These are phyloP conservation scores for Halcyon malimbica DNA, from an alignment of 2,113 vertebrate genomes.

Conservation along the genomic window DNA sequence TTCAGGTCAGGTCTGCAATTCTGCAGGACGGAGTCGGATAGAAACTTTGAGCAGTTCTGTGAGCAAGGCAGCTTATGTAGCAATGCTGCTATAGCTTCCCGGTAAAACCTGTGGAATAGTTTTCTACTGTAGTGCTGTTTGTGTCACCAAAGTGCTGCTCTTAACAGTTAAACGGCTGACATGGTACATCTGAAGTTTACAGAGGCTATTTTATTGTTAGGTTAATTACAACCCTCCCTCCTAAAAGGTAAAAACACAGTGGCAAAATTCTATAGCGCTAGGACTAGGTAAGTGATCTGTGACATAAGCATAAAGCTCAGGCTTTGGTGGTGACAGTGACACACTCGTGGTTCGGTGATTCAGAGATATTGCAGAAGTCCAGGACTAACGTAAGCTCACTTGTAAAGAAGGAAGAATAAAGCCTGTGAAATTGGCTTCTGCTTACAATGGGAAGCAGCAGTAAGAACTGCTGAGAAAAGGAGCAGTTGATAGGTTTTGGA, in stretches of 20 bases:
- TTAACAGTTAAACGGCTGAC: background rate
- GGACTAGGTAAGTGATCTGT: background rate
- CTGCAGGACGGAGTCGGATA: background rate
- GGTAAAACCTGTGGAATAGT: background rate
- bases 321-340: background rate
- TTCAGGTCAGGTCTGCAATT: background rate
- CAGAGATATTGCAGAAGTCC: background rate
- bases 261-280: background rate
- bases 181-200: background rate
- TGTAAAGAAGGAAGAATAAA: background rate
- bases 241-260: background rate
- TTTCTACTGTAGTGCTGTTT: background rate
- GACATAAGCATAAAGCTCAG: fast-evolving
- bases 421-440: background rate
- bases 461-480: background rate
- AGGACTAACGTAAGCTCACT: background rate
- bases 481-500: background rate
- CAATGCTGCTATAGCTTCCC: background rate
- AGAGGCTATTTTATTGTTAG: background rate
- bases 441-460: background rate
- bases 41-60: background rate
- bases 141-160: background rate
- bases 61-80: background rate
- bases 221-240: background rate
- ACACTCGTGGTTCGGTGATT: background rate